phyloP scores from a whole-genome alignment of 2,113 vertebrate genomes.

The Capra hircus region DNA sequence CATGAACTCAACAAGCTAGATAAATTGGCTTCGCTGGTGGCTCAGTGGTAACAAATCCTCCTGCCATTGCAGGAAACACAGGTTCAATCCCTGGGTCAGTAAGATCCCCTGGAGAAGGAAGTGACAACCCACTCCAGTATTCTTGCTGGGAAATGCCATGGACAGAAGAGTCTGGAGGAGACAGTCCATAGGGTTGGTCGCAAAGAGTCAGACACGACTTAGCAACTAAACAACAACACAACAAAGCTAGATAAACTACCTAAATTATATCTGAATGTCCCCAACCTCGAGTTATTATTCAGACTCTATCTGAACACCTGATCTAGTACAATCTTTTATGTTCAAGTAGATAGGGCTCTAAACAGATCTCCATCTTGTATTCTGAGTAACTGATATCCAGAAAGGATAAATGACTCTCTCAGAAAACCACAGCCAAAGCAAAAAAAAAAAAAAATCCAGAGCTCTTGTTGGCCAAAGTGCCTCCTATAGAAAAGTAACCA shows the following conservation, averaged over 20 bases:
- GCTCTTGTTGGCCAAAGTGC: background rate
- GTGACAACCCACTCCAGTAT: background rate
- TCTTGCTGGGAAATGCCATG: background rate
- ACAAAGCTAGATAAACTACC: background rate
- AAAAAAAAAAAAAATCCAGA: background rate
- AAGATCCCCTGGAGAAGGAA: background rate
- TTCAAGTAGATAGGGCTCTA: background rate
- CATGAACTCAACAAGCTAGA: background rate
- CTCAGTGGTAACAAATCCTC: background rate
- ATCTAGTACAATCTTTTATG: conserved; percentile 1
- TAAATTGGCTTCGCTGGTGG: background rate
- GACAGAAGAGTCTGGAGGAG: background rate
- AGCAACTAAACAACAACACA: background rate
- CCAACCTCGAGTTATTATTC: background rate
- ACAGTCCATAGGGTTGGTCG: background rate
- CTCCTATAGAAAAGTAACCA: background rate
- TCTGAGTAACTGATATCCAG: background rate
- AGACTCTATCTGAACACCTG: background rate
- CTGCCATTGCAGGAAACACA: background rate
- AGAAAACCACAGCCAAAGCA: conserved; percentile 5
- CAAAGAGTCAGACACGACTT: background rate
- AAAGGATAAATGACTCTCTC: conserved; percentile 12
- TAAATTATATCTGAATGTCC: conserved; percentile 23
- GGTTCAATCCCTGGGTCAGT: background rate
- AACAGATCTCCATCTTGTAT: background rate